Conservation (phyloP, 2,113 vertebrate species). For the Chionodraco myersi region DNA sequence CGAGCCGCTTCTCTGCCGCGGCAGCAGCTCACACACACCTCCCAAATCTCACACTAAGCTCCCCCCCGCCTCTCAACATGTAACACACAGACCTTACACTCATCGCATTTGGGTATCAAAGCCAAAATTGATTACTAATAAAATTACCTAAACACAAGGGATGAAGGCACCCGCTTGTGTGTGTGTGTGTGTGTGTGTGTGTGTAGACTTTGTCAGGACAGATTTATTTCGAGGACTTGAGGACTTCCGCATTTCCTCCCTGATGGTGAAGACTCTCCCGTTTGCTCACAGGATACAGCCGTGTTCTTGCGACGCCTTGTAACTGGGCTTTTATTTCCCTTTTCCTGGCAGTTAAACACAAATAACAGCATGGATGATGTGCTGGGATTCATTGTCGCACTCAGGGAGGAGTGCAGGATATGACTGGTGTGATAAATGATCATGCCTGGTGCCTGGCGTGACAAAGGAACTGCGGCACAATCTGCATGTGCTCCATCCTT, state of each 20-base stretch:
- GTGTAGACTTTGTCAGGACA: conserved; percentile 22
- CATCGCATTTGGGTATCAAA: conserved; percentile 75
- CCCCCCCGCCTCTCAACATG: conserved; percentile 60
- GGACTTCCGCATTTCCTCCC: conserved; percentile 67
- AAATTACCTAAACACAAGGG: conserved; percentile 51
- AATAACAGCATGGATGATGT: conserved; percentile 75
- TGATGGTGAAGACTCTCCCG: conserved; percentile 45
- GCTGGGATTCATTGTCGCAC: conserved; percentile 71
- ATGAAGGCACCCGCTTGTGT: conserved; percentile 20
- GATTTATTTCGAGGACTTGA: conserved; percentile 49
- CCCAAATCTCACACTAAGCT: conserved; percentile 78
- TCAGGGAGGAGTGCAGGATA: conserved; percentile 77
- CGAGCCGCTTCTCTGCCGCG: conserved; percentile 63
- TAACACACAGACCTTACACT: conserved; percentile 66
- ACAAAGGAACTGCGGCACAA: conserved; percentile 78
- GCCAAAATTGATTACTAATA: conserved; percentile 74
- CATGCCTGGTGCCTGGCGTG: conserved; percentile 68
- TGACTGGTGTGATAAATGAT: conserved; percentile 82
- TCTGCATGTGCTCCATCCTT: conserved; percentile 82
- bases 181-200: background rate
- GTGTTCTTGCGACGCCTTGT: conserved; percentile 62
- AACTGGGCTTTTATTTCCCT: conserved; percentile 76
- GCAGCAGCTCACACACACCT: conserved; percentile 51
- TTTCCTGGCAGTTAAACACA: conserved; percentile 81
- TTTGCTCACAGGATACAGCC: conserved; percentile 72